A percentile compares a stretch with the other conserved stretches of the same genome.
Conservation (phyloP, 2,797 vertebrate genomes). For the Eidolon dupreanum region DNA sequence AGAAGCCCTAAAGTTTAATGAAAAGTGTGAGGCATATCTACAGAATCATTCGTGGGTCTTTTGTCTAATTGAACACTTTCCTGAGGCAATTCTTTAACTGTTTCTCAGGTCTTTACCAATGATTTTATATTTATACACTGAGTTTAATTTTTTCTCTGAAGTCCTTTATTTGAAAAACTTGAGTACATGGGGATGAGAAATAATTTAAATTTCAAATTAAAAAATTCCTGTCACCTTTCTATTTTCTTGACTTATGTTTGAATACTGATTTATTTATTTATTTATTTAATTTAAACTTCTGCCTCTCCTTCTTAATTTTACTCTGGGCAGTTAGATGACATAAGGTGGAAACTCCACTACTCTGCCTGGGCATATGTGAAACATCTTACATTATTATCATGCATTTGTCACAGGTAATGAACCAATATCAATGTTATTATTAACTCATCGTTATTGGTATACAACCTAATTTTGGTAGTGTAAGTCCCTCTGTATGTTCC, state of each 20-base stretch:
- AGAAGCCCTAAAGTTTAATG: neutral
- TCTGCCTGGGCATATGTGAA: neutral
- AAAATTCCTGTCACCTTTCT: neutral
- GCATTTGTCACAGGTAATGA: neutral
- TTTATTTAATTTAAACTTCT: neutral
- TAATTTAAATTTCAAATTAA: neutral
- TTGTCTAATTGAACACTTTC: neutral
- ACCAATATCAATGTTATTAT: neutral
- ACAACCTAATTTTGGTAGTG: neutral
- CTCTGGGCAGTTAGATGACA: neutral
- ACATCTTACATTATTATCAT: neutral
- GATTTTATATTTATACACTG: neutral
- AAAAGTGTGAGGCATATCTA: neutral
- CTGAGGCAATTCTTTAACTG: neutral
- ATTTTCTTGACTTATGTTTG: neutral
- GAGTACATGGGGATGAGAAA: neutral
- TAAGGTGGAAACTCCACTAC: neutral
- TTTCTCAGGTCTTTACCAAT: neutral
- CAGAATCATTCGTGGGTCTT: neutral
- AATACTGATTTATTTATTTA: neutral
- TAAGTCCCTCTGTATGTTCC: neutral
- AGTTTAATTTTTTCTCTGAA: neutral
- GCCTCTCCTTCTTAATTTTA: neutral
- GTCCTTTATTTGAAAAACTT: neutral
- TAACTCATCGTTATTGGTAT: constrained; percentile 26